These are phyloP conservation scores for Pitta sordida DNA, from an alignment of 2,113 vertebrate species.

Conservation along the genomic window DNA sequence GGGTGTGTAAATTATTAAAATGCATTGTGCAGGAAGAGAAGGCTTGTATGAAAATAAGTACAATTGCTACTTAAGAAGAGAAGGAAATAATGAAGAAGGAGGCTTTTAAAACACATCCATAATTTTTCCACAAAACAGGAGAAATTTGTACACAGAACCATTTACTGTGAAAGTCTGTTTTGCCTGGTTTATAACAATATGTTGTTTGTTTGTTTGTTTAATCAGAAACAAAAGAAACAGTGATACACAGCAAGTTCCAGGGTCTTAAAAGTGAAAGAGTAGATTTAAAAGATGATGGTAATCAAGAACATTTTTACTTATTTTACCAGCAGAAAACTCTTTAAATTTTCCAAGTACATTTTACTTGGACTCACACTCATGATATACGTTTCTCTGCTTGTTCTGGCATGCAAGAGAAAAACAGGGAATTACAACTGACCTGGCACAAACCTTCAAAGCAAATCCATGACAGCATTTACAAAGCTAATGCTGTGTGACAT, in stretches of 20 bases:
- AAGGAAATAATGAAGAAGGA: conserved; percentile 42
- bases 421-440: conserved; percentile 32
- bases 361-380: not conserved
- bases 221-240: not conserved
- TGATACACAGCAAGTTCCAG: not conserved
- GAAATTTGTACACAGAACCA: not conserved
- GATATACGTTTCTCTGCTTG: conserved; percentile 17
- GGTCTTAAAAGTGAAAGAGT: not conserved
- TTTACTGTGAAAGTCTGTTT: not conserved
- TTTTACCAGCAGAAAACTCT: not conserved
- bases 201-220: not conserved
- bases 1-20: conserved; percentile 51
- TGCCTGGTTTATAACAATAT: not conserved
- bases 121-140: not conserved
- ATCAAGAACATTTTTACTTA: not conserved
- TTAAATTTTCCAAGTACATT: not conserved
- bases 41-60: conserved; percentile 25
- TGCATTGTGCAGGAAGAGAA: not conserved
- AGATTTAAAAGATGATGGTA: not conserved
- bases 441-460: conserved; percentile 32
- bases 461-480: conserved; percentile 20
- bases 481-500: conserved; percentile 49
- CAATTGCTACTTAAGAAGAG: conserved; percentile 37
- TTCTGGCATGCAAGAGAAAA: not conserved
- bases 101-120: not conserved